Base-by-base conservation (phyloP, 2,797 vertebrate species). In the Spinibarbus caldwelli region DNA sequence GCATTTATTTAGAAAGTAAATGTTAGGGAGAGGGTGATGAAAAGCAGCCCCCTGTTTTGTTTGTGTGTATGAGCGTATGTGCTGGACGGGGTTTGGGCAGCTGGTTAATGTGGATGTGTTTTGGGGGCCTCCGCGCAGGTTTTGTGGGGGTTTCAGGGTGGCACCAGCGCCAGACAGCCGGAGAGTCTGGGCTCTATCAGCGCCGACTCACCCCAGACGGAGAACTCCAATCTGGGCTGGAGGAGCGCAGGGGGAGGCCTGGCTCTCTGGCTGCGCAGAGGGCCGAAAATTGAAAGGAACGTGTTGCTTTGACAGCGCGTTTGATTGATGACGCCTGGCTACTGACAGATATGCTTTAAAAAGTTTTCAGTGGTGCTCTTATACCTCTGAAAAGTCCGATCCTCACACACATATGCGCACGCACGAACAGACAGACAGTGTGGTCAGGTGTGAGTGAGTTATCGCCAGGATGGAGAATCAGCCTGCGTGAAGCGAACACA, bases 141-240 rank as follows among this genome's bases (percentile, higher is more conserved):
- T 87, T 66, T 34, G 89, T 88, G 84, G 80, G 43, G 71, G 73
- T 71, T 82, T 84, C 89, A 91, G 92, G 90, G 78, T 78, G 91
- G 93, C 94, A 93, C 95, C 92, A 90, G 90, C 76, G 84, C 92
- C 90, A 94, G 94, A 94, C 93, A 95, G 94, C 94, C 85, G 80
- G 83, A 86, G 86, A 29, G 87, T 92, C 96, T 96, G 96, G 92
- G 93, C 93, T 96, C 93, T 90, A 88, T 97, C 96, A 96, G 87
- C 84, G 67, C 88, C 89, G 67, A 83, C 89, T 90, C 88, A 23
- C 78, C 85, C 85, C 91, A 81, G 77, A 89, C 88, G 89, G 88
- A 90, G 90, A 86, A 88, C 91, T 89, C 87, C 82, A 86, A 87
- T 89, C 88, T 89, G 80, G 89, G 81, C 88, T 66, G 78, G 47